Percentiles rank a stretch among this genome's conserved stretches.
Conservation (phyloP, 2,888 invertebrate genomes). For the Oconnorella tubifera region DNA sequence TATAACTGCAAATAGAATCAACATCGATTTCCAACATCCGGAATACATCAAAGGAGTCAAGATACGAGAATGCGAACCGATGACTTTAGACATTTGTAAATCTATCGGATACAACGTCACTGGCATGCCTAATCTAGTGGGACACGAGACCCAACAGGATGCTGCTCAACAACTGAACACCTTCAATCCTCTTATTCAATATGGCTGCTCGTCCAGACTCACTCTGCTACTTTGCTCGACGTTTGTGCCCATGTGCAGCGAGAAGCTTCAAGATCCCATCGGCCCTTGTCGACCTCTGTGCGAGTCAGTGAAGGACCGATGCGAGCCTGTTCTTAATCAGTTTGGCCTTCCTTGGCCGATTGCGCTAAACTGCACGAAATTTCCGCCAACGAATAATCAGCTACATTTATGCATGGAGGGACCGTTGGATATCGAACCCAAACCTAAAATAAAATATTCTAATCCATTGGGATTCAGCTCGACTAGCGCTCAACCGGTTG, state of each 20-base stretch:
- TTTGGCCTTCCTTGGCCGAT: constrained; percentile 93
- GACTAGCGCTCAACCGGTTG: no score
- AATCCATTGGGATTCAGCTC: no score
- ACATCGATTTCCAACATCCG: no score
- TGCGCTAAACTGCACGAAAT: constrained; percentile 80
- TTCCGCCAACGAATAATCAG: constrained; percentile 84
- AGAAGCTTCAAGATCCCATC: constrained; percentile 68
- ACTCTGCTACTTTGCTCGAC: constrained; percentile 86
- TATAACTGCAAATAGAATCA: no score
- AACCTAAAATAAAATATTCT: no score
- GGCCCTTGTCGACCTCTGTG: constrained; percentile 89
- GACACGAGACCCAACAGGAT: constrained; percentile 81
- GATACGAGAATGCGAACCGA: constrained; percentile 73
- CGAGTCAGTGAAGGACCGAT: constrained; percentile 72
- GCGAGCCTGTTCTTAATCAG: constrained; percentile 81
- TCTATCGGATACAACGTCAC: constrained; percentile 88
- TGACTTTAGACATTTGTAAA: constrained; percentile 79
- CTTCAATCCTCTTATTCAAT: constrained; percentile 83
- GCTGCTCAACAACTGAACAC: constrained; percentile 84
- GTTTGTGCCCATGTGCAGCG: constrained; percentile 93
- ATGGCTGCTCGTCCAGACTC: constrained; percentile 61
- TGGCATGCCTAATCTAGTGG: constrained; percentile 88
- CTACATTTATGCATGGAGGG: constrained; percentile 96
- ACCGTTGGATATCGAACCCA: constrained; percentile 56
- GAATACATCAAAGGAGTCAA: constrained; percentile 19